Conservation (phyloP, 2,797 vertebrate species). For the Setipinna tenuifilis region DNA sequence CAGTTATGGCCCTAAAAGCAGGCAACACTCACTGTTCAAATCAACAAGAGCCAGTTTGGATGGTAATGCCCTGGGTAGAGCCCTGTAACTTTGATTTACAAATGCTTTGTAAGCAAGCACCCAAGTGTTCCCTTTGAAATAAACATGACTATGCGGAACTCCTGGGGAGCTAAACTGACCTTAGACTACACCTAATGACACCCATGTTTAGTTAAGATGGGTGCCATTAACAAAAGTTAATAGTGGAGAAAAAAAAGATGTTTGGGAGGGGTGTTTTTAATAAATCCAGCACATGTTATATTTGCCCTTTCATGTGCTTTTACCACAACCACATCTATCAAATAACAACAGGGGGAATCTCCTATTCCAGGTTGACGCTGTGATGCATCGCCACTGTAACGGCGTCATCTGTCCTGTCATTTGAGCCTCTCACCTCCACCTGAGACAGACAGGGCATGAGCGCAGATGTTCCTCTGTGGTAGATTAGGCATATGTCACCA, state of each 20-base stretch:
- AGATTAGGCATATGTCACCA: constrained; percentile 64
- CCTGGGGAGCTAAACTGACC: background rate
- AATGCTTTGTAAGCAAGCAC: constrained; percentile 46
- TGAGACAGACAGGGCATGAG: constrained; percentile 49
- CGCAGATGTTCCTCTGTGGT: constrained; percentile 63
- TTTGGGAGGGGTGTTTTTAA: background rate
- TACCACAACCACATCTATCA: no score
- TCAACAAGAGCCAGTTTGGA: constrained; percentile 39
- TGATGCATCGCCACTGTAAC: constrained; percentile 47
- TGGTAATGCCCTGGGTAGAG: constrained; percentile 39
- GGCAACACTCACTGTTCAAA: constrained; percentile 33
- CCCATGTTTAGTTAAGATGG: background rate
- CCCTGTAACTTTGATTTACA: constrained; percentile 39
- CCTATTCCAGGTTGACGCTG: constrained; percentile 33
- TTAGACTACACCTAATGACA: background rate
- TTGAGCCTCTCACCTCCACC: constrained; percentile 58
- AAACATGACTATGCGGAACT: background rate
- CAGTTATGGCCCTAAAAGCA: constrained; percentile 45
- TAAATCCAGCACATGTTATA: background rate
- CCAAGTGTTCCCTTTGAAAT: background rate
- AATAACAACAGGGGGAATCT: background rate
- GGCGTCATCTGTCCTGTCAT: constrained; percentile 55
- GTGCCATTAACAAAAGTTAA: no score
- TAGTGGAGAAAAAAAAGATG: no score
- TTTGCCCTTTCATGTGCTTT: background rate